These are phyloP conservation scores for Mormyrus iriodes DNA, from an alignment of 2,113 vertebrate genomes.

Conservation along the genomic window DNA sequence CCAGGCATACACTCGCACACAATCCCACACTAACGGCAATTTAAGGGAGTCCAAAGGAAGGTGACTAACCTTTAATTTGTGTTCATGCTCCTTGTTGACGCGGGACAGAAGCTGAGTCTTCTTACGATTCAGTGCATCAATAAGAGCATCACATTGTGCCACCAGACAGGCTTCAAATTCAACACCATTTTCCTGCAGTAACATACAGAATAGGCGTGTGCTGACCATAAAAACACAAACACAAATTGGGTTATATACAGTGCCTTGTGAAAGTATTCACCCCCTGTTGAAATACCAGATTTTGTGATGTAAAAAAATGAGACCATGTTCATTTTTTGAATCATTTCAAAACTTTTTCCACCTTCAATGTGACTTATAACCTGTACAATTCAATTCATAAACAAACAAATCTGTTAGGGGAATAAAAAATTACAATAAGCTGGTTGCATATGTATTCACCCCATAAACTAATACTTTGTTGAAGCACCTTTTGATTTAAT, in stretches of 20 bases:
- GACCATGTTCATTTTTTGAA: no score
- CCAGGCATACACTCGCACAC: not conserved
- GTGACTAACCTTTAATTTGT: constrained; percentile 84
- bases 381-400: no score
- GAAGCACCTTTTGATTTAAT: no score
- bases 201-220: not conserved
- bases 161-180: constrained; percentile 97
- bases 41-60: not conserved
- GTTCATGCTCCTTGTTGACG: constrained; percentile 95
- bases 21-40: not conserved
- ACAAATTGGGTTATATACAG: not conserved
- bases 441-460: no score
- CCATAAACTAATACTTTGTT: no score
- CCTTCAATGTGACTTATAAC: no score
- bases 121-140: constrained; percentile 89
- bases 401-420: no score
- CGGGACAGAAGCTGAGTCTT: constrained; percentile 88
- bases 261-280: no score
- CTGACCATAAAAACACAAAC: not conserved
- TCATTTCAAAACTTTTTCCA: no score
- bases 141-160: constrained; percentile 95
- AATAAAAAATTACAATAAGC: no score
- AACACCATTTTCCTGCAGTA: constrained; percentile 85
- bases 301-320: no score
- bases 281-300: no score